Percentiles rank a stretch among this genome's conserved stretches.
Evolutionary conservation across 2,113 vertebrate genomes (phyloP).

Genomic region (Anseranas semipalmata): DNA sequence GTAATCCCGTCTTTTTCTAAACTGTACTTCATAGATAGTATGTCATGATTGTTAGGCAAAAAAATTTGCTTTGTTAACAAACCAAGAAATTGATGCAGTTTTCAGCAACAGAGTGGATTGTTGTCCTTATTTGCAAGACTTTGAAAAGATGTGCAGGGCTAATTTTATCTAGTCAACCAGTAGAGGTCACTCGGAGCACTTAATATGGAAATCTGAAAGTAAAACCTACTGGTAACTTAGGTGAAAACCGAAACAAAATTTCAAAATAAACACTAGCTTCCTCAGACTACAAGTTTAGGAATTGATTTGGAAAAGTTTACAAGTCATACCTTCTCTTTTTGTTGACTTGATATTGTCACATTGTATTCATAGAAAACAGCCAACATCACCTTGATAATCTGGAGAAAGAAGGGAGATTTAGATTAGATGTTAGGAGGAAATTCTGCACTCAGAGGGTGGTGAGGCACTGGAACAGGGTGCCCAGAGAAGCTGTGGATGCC

Average conservation of each 20-base stretch:
- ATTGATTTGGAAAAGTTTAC: neutral
- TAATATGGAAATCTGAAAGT: neutral
- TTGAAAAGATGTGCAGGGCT: neutral
- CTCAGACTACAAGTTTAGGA: neutral
- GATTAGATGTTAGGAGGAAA: too few relatives aligned
- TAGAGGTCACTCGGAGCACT: slow-evolving; percentile 41
- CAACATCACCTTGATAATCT: neutral
- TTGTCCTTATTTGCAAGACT: neutral
- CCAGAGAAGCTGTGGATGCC: too few relatives aligned
- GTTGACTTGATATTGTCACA: neutral
- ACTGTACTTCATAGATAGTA: neutral
- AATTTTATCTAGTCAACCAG: neutral
- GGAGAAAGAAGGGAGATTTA: too few relatives aligned
- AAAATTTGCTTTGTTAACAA: neutral
- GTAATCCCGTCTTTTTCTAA: neutral
- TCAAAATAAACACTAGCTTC: neutral
- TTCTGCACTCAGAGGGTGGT: too few relatives aligned
- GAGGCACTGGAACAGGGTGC: too few relatives aligned
- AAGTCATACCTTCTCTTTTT: neutral
- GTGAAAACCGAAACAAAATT: neutral
- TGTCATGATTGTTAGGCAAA: neutral
- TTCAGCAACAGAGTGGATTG: neutral
- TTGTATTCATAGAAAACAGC: neutral
- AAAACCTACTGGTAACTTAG: neutral
- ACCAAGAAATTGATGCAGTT: neutral